Base-by-base conservation (phyloP, 1,140 invertebrate genomes). In the Diplogasteroides magnus region DNA sequence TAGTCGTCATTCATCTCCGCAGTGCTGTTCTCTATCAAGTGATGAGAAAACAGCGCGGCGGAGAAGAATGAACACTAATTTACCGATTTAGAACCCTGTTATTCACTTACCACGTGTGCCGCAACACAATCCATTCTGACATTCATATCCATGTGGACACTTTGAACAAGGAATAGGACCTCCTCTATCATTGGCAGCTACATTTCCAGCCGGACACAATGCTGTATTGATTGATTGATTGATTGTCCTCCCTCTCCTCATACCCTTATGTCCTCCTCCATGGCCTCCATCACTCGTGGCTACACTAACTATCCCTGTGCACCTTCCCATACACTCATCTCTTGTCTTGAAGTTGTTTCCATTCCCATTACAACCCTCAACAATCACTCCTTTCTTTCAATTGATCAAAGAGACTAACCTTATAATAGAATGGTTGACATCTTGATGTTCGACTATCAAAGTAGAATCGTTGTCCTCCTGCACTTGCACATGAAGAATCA, bases 341-440 rank as follows among this genome's bases (percentile, higher is more conserved):
- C 60, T 64, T 1, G 69, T 64, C 29, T 62, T 57, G 64, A 82
- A 81, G 1, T 69, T 68, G 61, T 81, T 81, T 23, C 32, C 68
- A 64, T 78, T 80, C 1, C 78, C 78, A 11, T 66, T 67, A 37
- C 77, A 78, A 2, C 77, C 77, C 60, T 71, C n/a, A 58, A 67
- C 13, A 67, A 1, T 31, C 25, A 1, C 13, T 15, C 15, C 23
- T 56, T 31, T 68, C 1, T 62, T 14, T 60, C 59, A 13, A 61
- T 2, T n/a, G 27, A 2, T 1, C 14, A 62, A 28, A 27, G 2
- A 0, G 29, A 60, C 2, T 13, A 19, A 71, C 69, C 63, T 70
- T 57, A 61, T 82, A 82, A 23, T 70, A 67, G 64, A 81, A 81
- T 0, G 79, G 79, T 37, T 81, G 79, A 65, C 79, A 81, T 13